Evolutionary conservation across 2,797 vertebrate species (phyloP).

Genomic region (Loriculus beryllinus): DNA sequence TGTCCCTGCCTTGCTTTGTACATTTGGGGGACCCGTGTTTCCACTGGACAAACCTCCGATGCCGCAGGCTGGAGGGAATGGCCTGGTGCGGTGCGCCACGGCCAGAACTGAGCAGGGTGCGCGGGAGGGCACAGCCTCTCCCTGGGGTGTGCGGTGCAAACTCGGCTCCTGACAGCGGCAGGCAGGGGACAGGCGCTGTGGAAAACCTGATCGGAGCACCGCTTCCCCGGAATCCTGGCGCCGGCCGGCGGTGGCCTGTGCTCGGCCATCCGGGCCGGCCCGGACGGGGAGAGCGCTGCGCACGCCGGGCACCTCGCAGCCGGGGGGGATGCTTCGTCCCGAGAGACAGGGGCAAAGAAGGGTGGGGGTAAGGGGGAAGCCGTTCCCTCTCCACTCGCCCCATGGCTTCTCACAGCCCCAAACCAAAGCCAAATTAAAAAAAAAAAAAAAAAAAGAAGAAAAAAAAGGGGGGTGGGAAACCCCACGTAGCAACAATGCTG

Average conservation of each 20-base stretch:
- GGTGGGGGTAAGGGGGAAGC: background rate
- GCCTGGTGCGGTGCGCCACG: background rate
- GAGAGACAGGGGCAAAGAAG: background rate
- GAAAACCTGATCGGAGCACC: background rate
- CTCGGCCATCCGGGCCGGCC: background rate
- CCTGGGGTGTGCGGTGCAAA: background rate
- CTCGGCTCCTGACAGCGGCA: background rate
- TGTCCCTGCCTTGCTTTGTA: background rate
- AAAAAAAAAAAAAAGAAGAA: background rate
- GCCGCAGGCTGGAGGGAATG: background rate
- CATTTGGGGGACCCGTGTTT: background rate
- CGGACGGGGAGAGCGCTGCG: background rate
- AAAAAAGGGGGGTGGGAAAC: too few relatives aligned
- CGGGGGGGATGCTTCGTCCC: background rate
- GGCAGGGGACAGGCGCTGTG: background rate
- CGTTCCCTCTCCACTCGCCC: background rate
- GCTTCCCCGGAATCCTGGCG: background rate
- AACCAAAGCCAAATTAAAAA: background rate
- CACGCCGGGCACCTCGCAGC: background rate
- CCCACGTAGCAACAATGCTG: slow-evolving; percentile 48
- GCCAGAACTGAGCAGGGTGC: background rate
- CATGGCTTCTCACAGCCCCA: background rate
- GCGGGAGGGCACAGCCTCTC: background rate
- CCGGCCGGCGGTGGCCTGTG: too few relatives aligned
- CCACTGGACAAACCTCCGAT: background rate